These are phyloP conservation scores for Dicyrtomina minuta DNA, from an alignment of 2,888 invertebrate species.

Conservation along the genomic window DNA sequence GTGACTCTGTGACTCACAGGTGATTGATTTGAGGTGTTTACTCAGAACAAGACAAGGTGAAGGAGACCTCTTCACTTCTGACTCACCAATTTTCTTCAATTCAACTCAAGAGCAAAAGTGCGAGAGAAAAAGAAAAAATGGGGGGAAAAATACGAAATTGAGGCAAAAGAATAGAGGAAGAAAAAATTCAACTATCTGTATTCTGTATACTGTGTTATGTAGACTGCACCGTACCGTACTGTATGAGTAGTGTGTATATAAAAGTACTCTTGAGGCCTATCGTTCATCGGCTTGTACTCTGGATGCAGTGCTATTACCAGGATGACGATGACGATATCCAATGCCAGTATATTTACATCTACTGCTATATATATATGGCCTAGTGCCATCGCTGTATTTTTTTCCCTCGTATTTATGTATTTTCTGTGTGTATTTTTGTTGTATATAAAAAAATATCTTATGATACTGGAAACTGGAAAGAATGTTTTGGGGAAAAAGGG, in stretches of 20 bases:
- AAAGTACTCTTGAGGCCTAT: conserved; percentile 19
- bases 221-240: background rate
- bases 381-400: too few relatives aligned
- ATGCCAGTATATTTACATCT: too few relatives aligned
- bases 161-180: background rate
- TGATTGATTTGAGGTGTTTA: conserved; percentile 33
- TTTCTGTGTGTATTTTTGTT: too few relatives aligned
- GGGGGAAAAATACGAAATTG: background rate
- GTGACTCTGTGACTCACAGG: conserved; percentile 12
- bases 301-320: background rate
- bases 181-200: background rate
- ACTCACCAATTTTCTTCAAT: conserved; percentile 27
- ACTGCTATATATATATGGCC: too few relatives aligned
- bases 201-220: background rate
- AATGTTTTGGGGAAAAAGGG: too few relatives aligned
- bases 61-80: conserved; percentile 29
- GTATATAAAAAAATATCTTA: too few relatives aligned
- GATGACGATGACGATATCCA: too few relatives aligned
- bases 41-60: conserved; percentile 23
- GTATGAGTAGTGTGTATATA: conserved; percentile 6
- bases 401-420: too few relatives aligned
- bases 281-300: background rate
- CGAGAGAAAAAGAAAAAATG: background rate
- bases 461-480: too few relatives aligned
- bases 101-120: conserved; percentile 6